These are phyloP conservation scores for Copidosoma aretas DNA, from an alignment of 2,888 invertebrate species.

Conservation along the genomic window DNA sequence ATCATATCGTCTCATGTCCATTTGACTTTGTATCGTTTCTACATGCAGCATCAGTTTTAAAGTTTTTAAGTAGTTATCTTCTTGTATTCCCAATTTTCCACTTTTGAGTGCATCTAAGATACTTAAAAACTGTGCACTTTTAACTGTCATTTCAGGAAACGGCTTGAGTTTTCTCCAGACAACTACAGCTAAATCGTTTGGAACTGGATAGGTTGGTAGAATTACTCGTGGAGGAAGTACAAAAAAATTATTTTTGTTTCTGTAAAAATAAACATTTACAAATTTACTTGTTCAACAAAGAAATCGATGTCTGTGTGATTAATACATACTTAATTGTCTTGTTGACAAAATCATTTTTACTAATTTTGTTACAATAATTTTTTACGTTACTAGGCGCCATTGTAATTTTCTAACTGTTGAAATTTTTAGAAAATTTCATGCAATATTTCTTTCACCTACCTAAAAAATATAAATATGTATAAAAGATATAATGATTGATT, in stretches of 20 bases:
- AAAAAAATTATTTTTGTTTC: conserved; percentile 19
- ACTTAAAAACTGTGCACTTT: conserved; percentile 8
- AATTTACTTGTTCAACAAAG: not conserved
- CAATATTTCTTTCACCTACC: too few relatives aligned
- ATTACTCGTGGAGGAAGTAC: conserved; percentile 1
- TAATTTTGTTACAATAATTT: not conserved
- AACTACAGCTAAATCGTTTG: conserved; percentile 17
- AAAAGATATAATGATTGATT: too few relatives aligned
- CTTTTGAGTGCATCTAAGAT: conserved; percentile 17
- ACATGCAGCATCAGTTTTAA: conserved; percentile 32
- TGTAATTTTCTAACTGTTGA: not conserved
- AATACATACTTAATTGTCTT: not conserved
- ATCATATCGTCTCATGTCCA: conserved; percentile 32
- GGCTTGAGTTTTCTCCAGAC: conserved; percentile 15
- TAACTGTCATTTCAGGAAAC: conserved; percentile 11
- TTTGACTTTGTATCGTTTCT: conserved; percentile 31
- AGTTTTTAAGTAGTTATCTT: conserved; percentile 7
- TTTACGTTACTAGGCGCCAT: not conserved
- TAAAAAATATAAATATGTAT: too few relatives aligned
- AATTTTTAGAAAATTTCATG: too few relatives aligned
- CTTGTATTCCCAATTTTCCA: not conserved
- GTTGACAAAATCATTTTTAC: not conserved
- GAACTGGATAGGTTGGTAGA: conserved; percentile 23
- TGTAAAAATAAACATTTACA: conserved; percentile 13
- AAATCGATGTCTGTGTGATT: not conserved